A percentile compares a stretch with the other conserved stretches of the same genome.
phyloP scores from a whole-genome alignment of 1,140 invertebrate genomes.

The Drosophila nebulosa region DNA sequence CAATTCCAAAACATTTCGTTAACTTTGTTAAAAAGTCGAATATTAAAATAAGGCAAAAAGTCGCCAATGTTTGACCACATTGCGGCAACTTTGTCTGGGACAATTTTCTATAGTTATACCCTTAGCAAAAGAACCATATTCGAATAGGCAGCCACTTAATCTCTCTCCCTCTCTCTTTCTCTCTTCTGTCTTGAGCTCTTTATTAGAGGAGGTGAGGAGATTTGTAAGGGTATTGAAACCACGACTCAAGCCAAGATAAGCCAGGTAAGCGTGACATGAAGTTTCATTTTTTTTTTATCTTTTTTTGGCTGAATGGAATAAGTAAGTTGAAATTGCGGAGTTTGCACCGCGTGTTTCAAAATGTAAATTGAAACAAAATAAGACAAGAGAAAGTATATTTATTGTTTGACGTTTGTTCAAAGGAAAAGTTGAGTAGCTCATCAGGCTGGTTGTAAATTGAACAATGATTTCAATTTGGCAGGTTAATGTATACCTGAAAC shows the following conservation, averaged over 20 bases:
- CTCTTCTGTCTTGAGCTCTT: no score
- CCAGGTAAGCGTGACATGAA: not conserved
- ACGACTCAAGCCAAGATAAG: not conserved
- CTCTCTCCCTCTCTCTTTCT: no score
- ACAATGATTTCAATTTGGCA: constrained; percentile 74
- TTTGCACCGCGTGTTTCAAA: constrained; percentile 45
- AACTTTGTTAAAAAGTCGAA: constrained; percentile 78
- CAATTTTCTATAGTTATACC: not conserved
- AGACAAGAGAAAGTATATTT: constrained; percentile 29
- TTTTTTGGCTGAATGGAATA: constrained; percentile 7
- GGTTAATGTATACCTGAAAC: constrained; percentile 38
- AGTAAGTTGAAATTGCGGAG: constrained; percentile 51
- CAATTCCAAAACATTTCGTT: constrained; percentile 68
- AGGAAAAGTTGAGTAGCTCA: constrained; percentile 61
- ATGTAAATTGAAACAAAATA: constrained; percentile 39
- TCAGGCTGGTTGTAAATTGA: constrained; percentile 56
- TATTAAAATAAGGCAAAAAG: constrained; percentile 67
- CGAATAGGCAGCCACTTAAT: not conserved
- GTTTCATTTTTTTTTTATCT: not conserved
- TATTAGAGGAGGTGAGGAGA: not conserved
- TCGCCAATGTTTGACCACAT: constrained; percentile 51
- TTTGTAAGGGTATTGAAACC: not conserved
- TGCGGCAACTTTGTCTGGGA: constrained; percentile 22
- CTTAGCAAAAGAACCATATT: not conserved
- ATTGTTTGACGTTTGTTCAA: constrained; percentile 42